Base-by-base conservation (phyloP, 2,797 vertebrate species). In the Buceros bicornis region DNA sequence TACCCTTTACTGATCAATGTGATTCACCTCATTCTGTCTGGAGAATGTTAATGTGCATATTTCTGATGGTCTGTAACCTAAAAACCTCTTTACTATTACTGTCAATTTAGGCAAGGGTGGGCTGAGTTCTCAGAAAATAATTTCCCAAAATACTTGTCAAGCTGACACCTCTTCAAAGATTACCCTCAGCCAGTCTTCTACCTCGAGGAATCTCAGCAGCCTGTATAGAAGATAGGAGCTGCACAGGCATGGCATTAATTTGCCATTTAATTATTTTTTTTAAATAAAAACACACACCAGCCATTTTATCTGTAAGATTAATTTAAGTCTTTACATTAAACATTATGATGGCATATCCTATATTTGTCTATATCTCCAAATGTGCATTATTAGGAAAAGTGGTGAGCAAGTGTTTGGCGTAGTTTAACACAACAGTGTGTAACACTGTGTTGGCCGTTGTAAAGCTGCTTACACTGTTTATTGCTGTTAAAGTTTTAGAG, bases 101-200 rank as follows among this genome's bases (percentile, higher is more conserved):
- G 28, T 88, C 35, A 77, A 78, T 87, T 57, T 84, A 9, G 45
- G 54, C 64, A 74, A 47, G 16, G 16, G 11, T 54, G n/a, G 20
- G 43, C 20, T 62, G 45, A 92, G 18, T 89, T 89, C n/a, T 96
- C 92, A 96, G 37, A 91, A 81, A 62, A 13, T 92, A 35, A 37
- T 85, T 95, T 83, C 74, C 42, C 10, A 60, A 95, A 80, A 81
- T 71, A 93, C 29, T 90, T 65, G 80, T 67, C 43, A 85, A 91
- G 45, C 40, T 89, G 50, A 85, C 11, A 77, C 20, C 58, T 66
- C 87, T 70, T 93, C 57, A 87, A 70, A 76, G 14, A 71, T 50
- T 89, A 87, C 15, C 81, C 43, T 91, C 42, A 65, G 14, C 22
- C 6, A 86, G 16, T 48, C 35, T 60, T 95, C 12, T 77, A 43